A percentile compares a stretch with the other conserved stretches of the same genome.
Evolutionary conservation across 2,113 vertebrate species (phyloP).

Genomic region (Lepidothrix coronata): DNA sequence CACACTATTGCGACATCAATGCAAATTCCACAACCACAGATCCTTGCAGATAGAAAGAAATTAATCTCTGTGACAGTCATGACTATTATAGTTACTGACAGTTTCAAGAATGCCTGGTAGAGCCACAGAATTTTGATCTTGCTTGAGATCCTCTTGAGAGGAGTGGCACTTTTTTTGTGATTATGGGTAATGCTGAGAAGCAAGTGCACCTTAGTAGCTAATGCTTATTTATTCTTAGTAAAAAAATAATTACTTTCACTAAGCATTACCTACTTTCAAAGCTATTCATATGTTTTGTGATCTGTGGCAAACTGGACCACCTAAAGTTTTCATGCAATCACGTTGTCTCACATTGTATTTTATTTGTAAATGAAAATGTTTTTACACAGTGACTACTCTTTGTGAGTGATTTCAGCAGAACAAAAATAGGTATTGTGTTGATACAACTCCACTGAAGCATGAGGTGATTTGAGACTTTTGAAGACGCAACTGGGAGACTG

Average conservation of each 20-base stretch:
- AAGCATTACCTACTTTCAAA: background rate
- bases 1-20: background rate
- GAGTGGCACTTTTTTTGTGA: fast-evolving
- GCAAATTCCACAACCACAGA: background rate
- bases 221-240: background rate
- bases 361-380: background rate
- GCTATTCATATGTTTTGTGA: background rate
- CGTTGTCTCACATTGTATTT: background rate
- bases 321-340: background rate
- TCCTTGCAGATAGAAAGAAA: background rate
- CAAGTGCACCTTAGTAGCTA: background rate
- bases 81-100: background rate
- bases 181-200: background rate
- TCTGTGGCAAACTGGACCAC: background rate
- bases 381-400: background rate
- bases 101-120: background rate
- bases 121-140: background rate
- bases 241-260: background rate
- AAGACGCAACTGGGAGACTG: background rate
- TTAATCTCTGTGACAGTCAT: background rate
- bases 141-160: background rate
- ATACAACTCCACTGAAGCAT: background rate
- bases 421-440: background rate
- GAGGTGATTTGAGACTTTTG: background rate
- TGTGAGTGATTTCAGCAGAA: background rate